Evolutionary conservation across 1,140 invertebrate genomes (phyloP).

Genomic region (Leptinotarsa lineolata): DNA sequence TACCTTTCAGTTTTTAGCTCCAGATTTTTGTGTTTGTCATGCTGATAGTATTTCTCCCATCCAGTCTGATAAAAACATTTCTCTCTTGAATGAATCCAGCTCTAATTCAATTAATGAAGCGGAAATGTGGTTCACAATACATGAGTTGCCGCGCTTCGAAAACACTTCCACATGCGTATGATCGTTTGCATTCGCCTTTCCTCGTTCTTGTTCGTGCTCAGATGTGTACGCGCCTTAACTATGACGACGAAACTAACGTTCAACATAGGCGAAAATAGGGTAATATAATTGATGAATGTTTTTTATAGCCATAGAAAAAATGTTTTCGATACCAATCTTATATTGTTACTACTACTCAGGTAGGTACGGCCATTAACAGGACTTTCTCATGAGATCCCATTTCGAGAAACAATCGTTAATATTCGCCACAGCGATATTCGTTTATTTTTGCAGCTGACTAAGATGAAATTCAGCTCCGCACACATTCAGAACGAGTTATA

Average conservation of each 20-base stretch:
- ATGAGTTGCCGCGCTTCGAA: too few species aligned
- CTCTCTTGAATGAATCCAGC: background rate
- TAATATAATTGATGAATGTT: too few species aligned
- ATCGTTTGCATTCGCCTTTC: too few species aligned
- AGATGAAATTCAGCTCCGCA: conserved; percentile 2
- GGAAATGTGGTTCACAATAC: background rate
- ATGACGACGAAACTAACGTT: too few species aligned
- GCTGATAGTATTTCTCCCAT: background rate
- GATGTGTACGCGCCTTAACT: too few species aligned
- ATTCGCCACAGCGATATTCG: background rate
- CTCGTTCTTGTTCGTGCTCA: too few species aligned
- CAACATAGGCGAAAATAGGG: too few species aligned
- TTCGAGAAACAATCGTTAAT: background rate
- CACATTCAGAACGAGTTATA: conserved; percentile 17
- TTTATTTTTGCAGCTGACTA: conserved; percentile 4
- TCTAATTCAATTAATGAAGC: background rate
- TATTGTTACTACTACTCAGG: too few species aligned
- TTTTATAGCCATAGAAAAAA: too few species aligned
- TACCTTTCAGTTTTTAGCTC: too few species aligned
- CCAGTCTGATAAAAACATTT: background rate
- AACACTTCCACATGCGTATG: too few species aligned
- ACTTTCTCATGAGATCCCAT: background rate
- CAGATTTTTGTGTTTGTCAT: background rate
- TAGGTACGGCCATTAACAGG: background rate
- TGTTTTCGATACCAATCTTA: too few species aligned